Conservation (phyloP, 1,140 invertebrate species). For the Macrobrachium nipponense region DNA sequence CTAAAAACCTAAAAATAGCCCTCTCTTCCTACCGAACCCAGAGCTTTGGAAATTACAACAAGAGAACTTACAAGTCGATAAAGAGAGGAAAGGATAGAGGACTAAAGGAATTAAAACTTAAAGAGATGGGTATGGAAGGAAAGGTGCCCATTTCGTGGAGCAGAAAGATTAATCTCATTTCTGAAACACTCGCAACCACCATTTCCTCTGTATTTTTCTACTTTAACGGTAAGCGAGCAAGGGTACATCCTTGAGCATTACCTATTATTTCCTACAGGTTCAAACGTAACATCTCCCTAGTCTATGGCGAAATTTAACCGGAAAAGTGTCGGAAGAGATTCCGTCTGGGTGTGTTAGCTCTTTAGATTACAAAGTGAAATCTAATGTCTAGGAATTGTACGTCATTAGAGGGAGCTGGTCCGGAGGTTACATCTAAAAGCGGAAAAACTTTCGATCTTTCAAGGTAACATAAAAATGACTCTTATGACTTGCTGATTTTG, state of each 20-base stretch:
- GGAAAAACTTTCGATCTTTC: too few species aligned
- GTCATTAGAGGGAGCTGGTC: too few species aligned
- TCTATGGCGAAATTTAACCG: too few species aligned
- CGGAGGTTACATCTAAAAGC: too few species aligned
- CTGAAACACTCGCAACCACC: neutral
- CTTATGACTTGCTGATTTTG: too few species aligned
- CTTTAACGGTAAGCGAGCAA: neutral
- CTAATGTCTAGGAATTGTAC: too few species aligned
- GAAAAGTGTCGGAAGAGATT: too few species aligned
- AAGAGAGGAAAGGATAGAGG: slow-evolving; percentile 6
- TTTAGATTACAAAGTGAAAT: too few species aligned
- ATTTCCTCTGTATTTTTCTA: neutral
- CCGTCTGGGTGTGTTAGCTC: too few species aligned
- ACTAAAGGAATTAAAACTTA: neutral
- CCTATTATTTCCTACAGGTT: neutral
- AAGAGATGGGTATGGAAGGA: neutral
- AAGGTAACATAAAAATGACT: too few species aligned
- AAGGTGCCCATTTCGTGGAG: neutral
- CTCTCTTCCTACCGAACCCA: neutral
- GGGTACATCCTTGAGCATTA: neutral
- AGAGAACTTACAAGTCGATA: neutral
- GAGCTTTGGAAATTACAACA: neutral
- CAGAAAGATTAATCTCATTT: neutral
- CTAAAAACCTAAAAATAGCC: neutral
- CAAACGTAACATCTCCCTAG: too few species aligned